Conservation (phyloP, 2,888 invertebrate genomes). For the Drosophila vallismaia region DNA sequence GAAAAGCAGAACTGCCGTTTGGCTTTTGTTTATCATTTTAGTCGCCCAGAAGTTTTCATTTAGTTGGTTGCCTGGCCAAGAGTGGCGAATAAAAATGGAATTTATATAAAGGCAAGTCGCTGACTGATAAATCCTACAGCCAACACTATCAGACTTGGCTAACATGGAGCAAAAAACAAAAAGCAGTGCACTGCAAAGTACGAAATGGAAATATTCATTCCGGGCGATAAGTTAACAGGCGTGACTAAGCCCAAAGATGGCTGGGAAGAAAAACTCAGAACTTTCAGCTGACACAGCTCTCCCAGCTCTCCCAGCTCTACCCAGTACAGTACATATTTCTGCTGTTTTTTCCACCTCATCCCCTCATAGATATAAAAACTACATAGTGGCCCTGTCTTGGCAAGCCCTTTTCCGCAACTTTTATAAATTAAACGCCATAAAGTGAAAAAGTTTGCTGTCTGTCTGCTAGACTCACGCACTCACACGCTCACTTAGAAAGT, state of each 20-base stretch:
- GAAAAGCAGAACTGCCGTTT: slow-evolving; percentile 24
- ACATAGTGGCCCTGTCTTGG: slow-evolving; percentile 19
- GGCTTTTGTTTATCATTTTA: slow-evolving; percentile 24
- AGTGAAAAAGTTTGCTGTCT: slow-evolving; percentile 70
- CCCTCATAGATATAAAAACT: background rate
- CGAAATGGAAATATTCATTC: slow-evolving; percentile 44
- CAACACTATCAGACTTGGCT: slow-evolving; percentile 51
- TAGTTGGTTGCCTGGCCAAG: slow-evolving; percentile 23
- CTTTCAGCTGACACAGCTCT: slow-evolving; percentile 32
- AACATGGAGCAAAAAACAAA: background rate
- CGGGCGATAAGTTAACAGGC: slow-evolving; percentile 64
- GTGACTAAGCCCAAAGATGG: slow-evolving; percentile 38
- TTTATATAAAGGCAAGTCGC: slow-evolving; percentile 45
- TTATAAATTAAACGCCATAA: slow-evolving; percentile 56
- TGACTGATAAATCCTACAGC: slow-evolving; percentile 60
- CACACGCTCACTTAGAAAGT: slow-evolving; percentile 66
- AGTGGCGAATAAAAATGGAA: slow-evolving; percentile 41
- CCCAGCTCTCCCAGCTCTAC: background rate
- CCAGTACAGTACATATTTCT: slow-evolving; percentile 18
- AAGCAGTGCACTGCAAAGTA: slow-evolving; percentile 7
- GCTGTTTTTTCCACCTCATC: slow-evolving; percentile 5
- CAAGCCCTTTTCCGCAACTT: slow-evolving; percentile 45
- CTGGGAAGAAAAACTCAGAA: slow-evolving; percentile 27
- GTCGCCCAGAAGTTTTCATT: slow-evolving; percentile 25
- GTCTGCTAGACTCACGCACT: slow-evolving; percentile 57